phyloP scores from a whole-genome alignment of 2,113 vertebrate species.

The Rhabdomys dilectus region DNA sequence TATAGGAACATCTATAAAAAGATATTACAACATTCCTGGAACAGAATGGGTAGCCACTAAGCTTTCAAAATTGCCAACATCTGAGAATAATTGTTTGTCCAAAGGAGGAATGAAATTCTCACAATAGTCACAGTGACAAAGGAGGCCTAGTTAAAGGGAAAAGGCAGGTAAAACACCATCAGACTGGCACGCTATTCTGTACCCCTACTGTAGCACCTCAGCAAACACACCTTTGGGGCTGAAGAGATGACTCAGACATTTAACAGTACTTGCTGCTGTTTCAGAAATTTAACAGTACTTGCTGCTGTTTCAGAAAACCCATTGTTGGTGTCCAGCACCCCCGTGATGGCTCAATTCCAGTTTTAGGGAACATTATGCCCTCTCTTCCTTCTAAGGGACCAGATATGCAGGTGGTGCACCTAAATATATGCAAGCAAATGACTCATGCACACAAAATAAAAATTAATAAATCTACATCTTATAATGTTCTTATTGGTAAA shows the following conservation, averaged over 20 bases:
- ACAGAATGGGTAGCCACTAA: background rate
- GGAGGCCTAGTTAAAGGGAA: background rate
- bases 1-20: background rate
- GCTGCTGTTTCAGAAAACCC: background rate
- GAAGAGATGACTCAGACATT: background rate
- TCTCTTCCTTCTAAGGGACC: background rate
- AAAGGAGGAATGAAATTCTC: background rate
- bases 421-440: background rate
- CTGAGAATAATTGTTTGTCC: background rate
- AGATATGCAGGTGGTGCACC: background rate
- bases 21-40: too few species aligned
- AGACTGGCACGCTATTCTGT: background rate
- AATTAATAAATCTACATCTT: background rate
- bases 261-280: background rate
- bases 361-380: background rate
- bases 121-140: background rate
- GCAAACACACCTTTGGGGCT: background rate
- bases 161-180: background rate
- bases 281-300: background rate
- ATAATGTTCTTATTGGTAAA: background rate
- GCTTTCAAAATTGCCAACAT: background rate
- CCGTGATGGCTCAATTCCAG: background rate
- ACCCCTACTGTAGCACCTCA: rapidly evolving
- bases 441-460: background rate
- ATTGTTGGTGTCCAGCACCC: background rate